A percentile compares a stretch with the other conserved stretches of the same genome.
Conservation (phyloP, 2,888 invertebrate species). For the Alloplasta piceator region DNA sequence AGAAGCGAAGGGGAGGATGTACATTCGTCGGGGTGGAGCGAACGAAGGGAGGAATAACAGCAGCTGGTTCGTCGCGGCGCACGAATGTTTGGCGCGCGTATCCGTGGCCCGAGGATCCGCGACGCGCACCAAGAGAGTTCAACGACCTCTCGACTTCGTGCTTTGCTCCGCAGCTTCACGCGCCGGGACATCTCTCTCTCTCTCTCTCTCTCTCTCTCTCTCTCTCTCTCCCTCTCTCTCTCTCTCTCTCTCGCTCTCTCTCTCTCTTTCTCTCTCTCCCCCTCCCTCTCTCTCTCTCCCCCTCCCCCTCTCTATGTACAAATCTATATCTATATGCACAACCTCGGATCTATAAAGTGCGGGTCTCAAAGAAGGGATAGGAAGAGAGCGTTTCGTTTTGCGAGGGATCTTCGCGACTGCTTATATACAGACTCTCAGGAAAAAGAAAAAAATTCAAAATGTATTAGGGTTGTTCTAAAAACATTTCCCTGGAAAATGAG, state of each 20-base stretch:
- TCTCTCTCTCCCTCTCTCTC: too few species aligned
- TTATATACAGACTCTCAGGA: background rate
- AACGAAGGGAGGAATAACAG: slow-evolving; percentile 48
- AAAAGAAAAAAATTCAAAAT: background rate
- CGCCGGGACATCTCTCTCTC: slow-evolving; percentile 43
- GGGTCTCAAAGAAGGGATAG: slow-evolving; percentile 18
- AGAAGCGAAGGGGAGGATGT: slow-evolving; percentile 30
- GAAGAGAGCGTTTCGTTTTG: slow-evolving; percentile 48
- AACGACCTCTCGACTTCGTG: slow-evolving; percentile 74
- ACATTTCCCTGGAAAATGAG: too few species aligned
- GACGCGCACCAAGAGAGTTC: slow-evolving; percentile 64
- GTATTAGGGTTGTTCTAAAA: too few species aligned
- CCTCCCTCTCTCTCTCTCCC: too few species aligned
- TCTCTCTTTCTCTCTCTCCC: too few species aligned
- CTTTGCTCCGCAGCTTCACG: slow-evolving; percentile 74
- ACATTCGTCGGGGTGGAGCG: slow-evolving; percentile 10
- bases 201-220: too few species aligned
- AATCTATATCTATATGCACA: slow-evolving; percentile 25
- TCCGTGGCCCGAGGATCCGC: slow-evolving; percentile 22
- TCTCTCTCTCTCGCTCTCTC: too few species aligned
- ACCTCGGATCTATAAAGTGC: slow-evolving; percentile 61
- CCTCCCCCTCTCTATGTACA: too few species aligned
- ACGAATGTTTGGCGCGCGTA: slow-evolving; percentile 65
- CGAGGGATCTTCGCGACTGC: slow-evolving; percentile 25
- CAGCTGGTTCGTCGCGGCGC: slow-evolving; percentile 66